A percentile compares a stretch with the other conserved stretches of the same genome.
Evolutionary conservation across 2,888 invertebrate species (phyloP).

Genomic region (Eristalinus aeneus): DNA sequence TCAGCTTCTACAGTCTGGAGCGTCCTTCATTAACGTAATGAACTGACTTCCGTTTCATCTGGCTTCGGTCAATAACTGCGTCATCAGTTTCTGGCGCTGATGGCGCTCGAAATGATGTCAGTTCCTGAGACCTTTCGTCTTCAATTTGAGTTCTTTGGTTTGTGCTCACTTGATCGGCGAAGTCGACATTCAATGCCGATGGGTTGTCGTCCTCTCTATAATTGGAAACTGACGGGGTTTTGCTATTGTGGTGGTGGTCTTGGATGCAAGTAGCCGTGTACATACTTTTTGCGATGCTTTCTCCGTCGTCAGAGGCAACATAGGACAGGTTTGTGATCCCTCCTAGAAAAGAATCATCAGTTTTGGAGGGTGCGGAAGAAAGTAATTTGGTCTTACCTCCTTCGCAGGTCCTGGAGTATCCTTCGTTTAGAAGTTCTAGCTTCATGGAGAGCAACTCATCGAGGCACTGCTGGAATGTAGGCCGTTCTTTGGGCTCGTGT

Average conservation of each 20-base stretch:
- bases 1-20: slow-evolving; percentile 47
- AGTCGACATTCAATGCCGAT: slow-evolving; percentile 31
- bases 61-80: slow-evolving; percentile 16
- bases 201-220: not conserved
- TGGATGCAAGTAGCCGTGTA: not conserved
- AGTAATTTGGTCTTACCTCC: slow-evolving; percentile 9
- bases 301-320: slow-evolving; percentile 30
- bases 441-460: slow-evolving; percentile 79
- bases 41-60: slow-evolving; percentile 57
- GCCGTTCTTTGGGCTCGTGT: slow-evolving; percentile 89
- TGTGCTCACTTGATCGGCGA: slow-evolving; percentile 14
- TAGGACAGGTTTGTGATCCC: slow-evolving; percentile 51
- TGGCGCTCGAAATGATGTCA: slow-evolving; percentile 31
- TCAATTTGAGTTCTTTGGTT: slow-evolving; percentile 55
- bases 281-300: slow-evolving; percentile 44
- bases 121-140: slow-evolving; percentile 30
- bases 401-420: slow-evolving; percentile 15
- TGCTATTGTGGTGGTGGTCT: not conserved
- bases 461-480: slow-evolving; percentile 92
- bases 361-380: not conserved
- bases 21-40: slow-evolving; percentile 70
- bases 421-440: slow-evolving; percentile 53
- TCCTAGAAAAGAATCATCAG: not conserved
- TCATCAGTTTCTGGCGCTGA: slow-evolving; percentile 22
- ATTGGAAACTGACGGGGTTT: slow-evolving; percentile 14